Evolutionary conservation across 2,113 vertebrate genomes (phyloP), one percentile per base, ranked within the genome.

Genomic region (Neoarius graeffei): DNA sequence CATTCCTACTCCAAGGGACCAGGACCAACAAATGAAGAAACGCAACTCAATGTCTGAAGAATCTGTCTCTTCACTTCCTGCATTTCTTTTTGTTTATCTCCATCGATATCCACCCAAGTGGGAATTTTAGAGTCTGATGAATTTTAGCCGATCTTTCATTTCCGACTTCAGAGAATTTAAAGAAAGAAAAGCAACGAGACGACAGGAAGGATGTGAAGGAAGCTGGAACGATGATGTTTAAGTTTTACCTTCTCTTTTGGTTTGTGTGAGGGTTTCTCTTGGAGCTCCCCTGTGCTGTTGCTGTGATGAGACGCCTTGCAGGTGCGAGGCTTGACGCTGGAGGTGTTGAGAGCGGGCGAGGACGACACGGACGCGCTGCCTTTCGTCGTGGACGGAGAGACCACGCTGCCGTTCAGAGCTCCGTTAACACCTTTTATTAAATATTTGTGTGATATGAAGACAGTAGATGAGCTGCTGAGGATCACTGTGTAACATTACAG

Each of bases 231-330:
- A 15, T 1, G 27, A 4, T 42, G n/a, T 60, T 7, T 4, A 1
- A 1, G 25, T 48, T 93, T 95, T 93, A 99, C 98, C 96, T 98
- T 98, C 85, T 99, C 98, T 96, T 99, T 99, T 89, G 96, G 95
- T 94, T 97, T 99, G 86, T 95, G 96, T 82, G 92, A 84, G 76
- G 94, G 95, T 90, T 94, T 92, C 86, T 97, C 97, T 91, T 94
- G 91, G 91, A 94, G 84, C 89, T 96, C 96, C 93, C 93, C 91
- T 93, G 94, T 93, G 91, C 95, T 96, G 93, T 94, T 95, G 90
- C 94, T 95, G 60, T 96, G 94, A 90, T 94, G 95, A 77, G 93
- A 79, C 91, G 89, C 92, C 90, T 97, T 97, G 91, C 90, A 13
- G 93, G 95, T 93, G 83, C 95, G 94, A 83, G 94, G 89, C 90